phyloP scores from a whole-genome alignment of 2,888 invertebrate species.

The Drosophila infuscata region DNA sequence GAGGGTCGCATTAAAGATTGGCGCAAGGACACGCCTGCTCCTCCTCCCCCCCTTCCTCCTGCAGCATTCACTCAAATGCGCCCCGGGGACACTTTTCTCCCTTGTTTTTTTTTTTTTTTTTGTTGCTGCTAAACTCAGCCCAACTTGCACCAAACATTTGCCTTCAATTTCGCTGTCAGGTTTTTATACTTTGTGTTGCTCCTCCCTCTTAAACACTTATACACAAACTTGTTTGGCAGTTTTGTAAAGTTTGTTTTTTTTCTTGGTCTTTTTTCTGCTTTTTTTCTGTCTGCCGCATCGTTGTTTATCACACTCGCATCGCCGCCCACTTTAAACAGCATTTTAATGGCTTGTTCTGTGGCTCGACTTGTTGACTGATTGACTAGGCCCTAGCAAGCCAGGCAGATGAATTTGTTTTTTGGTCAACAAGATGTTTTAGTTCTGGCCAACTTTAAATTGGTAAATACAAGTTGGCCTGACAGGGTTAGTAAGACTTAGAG shows the following conservation, averaged over 20 bases:
- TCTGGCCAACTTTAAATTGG: slow-evolving; percentile 45
- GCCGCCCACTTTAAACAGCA: slow-evolving; percentile 41
- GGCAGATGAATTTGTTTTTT: slow-evolving; percentile 23
- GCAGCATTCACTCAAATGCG: slow-evolving; percentile 52
- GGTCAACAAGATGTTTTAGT: slow-evolving; percentile 35
- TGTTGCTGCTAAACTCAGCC: slow-evolving; percentile 44
- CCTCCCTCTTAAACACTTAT: slow-evolving; percentile 4
- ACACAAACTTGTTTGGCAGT: slow-evolving; percentile 54
- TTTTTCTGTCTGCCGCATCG: slow-evolving; percentile 28
- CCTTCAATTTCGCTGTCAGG: slow-evolving; percentile 69
- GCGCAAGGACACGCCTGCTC: slow-evolving; percentile 30
- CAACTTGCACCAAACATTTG: slow-evolving; percentile 72
- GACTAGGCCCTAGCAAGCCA: slow-evolving; percentile 41
- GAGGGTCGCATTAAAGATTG: slow-evolving; percentile 47
- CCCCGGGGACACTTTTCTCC: slow-evolving; percentile 63
- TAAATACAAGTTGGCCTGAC: slow-evolving; percentile 17
- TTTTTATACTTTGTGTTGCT: slow-evolving; percentile 44
- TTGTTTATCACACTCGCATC: slow-evolving; percentile 28
- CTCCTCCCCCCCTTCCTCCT: background rate
- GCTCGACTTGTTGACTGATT: slow-evolving; percentile 67
- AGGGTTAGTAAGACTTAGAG: slow-evolving; percentile 10
- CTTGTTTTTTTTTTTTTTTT: slow-evolving; percentile 28
- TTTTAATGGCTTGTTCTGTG: slow-evolving; percentile 76
- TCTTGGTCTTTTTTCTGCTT: background rate
- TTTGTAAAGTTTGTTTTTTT: slow-evolving; percentile 17